A percentile compares a stretch with the other conserved stretches of the same genome.
Evolutionary conservation across 2,113 vertebrate genomes (phyloP).

Genomic region (Melanerpes aurifrons): DNA sequence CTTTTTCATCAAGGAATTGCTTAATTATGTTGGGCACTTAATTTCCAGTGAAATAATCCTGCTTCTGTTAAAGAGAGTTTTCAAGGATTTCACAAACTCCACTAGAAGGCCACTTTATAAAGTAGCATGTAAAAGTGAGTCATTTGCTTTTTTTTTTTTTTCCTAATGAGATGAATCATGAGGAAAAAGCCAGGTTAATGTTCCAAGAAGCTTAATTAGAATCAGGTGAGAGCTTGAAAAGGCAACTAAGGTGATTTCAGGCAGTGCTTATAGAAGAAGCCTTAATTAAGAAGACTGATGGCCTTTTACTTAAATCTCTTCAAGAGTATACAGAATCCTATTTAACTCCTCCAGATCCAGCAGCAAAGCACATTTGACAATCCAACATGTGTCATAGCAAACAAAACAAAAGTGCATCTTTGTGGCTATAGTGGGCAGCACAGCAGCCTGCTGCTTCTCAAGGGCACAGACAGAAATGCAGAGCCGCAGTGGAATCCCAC

Average conservation of each 20-base stretch:
- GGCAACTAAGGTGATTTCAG: slow-evolving; percentile 88
- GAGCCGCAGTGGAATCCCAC: background rate
- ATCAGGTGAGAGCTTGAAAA: slow-evolving; percentile 86
- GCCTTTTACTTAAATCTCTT: slow-evolving; percentile 87
- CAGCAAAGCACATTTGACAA: slow-evolving; percentile 64
- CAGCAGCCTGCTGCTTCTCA: background rate
- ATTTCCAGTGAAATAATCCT: slow-evolving; percentile 14
- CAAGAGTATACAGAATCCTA: slow-evolving; percentile 73
- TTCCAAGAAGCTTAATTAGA: slow-evolving; percentile 95
- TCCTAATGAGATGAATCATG: slow-evolving; percentile 89
- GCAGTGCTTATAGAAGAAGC: slow-evolving; percentile 83
- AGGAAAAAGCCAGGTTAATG: slow-evolving; percentile 84
- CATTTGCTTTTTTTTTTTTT: slow-evolving; percentile 86
- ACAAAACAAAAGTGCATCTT: background rate
- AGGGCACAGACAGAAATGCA: background rate
- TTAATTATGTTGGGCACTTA: slow-evolving; percentile 48
- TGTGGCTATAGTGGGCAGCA: background rate
- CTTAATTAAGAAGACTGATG: slow-evolving; percentile 96
- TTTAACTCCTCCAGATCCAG: slow-evolving; percentile 78
- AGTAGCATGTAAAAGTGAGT: slow-evolving; percentile 69
- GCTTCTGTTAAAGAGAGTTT: background rate
- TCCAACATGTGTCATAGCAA: background rate
- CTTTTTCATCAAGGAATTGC: slow-evolving; percentile 65
- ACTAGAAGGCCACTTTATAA: background rate
- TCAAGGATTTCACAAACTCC: background rate